These are phyloP conservation scores for Whitmania pigra DNA, from an alignment of 1,140 invertebrate species.

Conservation along the genomic window DNA sequence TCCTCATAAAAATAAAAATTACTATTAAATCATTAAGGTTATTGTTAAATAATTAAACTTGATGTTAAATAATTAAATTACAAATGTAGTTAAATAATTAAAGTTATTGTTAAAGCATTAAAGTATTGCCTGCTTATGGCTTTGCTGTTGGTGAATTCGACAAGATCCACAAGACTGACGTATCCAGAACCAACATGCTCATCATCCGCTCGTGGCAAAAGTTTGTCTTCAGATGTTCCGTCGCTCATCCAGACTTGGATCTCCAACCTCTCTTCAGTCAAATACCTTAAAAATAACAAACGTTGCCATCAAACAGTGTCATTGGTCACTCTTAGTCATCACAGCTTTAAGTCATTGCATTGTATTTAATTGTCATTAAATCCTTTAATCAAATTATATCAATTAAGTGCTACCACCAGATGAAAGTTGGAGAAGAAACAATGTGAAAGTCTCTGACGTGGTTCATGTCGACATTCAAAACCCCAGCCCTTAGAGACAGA, in stretches of 20 bases:
- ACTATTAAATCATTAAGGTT: too few relatives aligned
- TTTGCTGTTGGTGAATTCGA: background rate
- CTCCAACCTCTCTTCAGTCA: constrained; percentile 4
- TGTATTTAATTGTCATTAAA: background rate
- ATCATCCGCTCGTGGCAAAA: background rate
- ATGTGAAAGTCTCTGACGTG: too few relatives aligned
- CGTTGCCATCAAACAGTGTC: background rate
- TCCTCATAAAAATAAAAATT: too few relatives aligned
- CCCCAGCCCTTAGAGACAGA: too few relatives aligned
- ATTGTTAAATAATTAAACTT: too few relatives aligned
- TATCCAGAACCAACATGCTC: background rate
- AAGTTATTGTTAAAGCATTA: too few relatives aligned
- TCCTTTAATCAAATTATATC: background rate
- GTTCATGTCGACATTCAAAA: too few relatives aligned
- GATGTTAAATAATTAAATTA: too few relatives aligned
- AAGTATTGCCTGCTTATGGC: background rate
- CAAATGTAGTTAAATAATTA: too few relatives aligned
- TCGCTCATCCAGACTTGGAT: background rate
- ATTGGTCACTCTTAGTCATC: background rate
- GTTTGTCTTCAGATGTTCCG: background rate
- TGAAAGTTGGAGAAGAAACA: too few relatives aligned
- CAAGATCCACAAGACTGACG: background rate
- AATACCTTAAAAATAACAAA: background rate
- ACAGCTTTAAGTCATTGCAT: too few relatives aligned
- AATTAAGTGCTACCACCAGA: background rate